Evolutionary conservation across 2,888 invertebrate genomes (phyloP), one percentile per base, ranked within the genome.

Genomic region (Argynnis bischoffii): DNA sequence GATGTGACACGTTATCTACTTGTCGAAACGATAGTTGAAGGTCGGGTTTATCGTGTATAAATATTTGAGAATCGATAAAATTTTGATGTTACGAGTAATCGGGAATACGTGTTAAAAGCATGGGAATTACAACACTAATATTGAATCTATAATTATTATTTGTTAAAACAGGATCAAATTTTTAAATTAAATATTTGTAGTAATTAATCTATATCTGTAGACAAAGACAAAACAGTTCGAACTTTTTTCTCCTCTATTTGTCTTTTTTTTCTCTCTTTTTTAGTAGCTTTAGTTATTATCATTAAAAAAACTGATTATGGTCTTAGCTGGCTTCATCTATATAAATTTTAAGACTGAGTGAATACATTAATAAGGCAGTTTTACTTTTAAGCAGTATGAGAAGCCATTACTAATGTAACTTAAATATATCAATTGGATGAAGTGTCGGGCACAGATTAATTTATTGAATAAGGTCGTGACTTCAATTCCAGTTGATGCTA

Each of bases 391-490:
- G 11, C 26, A 5, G 26, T 48, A 48, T 59, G 59, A 31, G 59
- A 48, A 59, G 11, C 59, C 59, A 26, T 48, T 31, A 31, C 48
- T 16, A 59, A 26, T 59, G 11, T 48, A n/a, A 50, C 47, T 48
- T 16, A n/a, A 48, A 26, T 47, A 53, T 51, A 67, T 56, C 67
- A 70, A 70, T 70, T 65, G 67, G 55, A 41, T 6, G 15, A 57
- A 56, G 61, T 59, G 59, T 67, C 67, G 51, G 35, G 64, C 55
- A 57, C 72, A 60, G 63, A 72, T 72, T 72, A 72, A 72, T 72
- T 71, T 71, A 72, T 72, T 65, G 61, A 47, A 67, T 63, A 31
- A 59, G 68, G 72, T 71, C 64, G 41, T 48, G 64, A 60, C 57
- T 72, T 70, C 72, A 72, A 72, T 70, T 72, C 72, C 67, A 41